Evolutionary conservation across 2,888 invertebrate species (phyloP).

Genomic region (Trichacis sp.): DNA sequence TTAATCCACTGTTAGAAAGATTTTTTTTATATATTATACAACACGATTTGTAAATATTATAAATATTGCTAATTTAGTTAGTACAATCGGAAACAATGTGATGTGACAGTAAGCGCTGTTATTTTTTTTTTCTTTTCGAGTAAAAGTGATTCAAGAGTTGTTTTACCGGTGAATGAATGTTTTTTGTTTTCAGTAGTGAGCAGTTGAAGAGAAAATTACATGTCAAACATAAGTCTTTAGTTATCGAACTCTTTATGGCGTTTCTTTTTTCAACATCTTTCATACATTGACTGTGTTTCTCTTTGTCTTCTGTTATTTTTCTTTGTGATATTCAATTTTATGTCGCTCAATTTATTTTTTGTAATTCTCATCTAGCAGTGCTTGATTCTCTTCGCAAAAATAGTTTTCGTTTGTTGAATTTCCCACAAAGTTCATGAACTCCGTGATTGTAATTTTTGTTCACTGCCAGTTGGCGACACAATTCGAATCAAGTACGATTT

Average conservation of each 20-base stretch:
- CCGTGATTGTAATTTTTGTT: no score
- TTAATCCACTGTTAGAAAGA: constrained; percentile 51
- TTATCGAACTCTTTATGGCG: not conserved
- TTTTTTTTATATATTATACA: constrained; percentile 48
- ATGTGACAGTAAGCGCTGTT: constrained; percentile 43
- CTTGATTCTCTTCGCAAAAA: not conserved
- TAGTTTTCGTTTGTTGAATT: no score
- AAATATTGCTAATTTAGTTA: constrained; percentile 47
- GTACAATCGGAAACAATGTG: constrained; percentile 46
- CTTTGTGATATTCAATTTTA: not conserved
- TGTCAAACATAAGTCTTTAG: not conserved
- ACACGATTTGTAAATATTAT: constrained; percentile 57
- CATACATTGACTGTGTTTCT: not conserved
- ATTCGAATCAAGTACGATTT: no score
- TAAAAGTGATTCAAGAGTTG: not conserved
- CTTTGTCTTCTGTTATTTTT: not conserved
- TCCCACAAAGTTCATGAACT: no score
- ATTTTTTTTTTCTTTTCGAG: constrained; percentile 2
- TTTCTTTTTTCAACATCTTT: not conserved
- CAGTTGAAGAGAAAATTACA: not conserved
- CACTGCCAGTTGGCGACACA: no score
- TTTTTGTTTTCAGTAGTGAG: constrained; percentile 1
- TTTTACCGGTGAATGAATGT: constrained; percentile 11
- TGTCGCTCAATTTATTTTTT: constrained; percentile 4
- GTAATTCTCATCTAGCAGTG: not conserved